Base-by-base conservation (phyloP, 2,113 vertebrate species). In the Saimiri boliviensis region DNA sequence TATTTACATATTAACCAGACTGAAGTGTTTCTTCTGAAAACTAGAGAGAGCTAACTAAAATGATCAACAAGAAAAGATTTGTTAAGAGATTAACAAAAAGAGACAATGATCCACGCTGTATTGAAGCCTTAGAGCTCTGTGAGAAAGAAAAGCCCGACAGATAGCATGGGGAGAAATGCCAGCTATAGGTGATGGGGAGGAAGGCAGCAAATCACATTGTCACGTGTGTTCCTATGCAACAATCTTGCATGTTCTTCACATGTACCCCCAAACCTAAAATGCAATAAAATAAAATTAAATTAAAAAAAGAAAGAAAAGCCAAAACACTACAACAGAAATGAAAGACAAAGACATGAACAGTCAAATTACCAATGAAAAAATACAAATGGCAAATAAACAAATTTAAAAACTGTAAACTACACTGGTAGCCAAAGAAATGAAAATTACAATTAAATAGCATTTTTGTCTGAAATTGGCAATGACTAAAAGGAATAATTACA, bases 401-500 rank as follows among this genome's bases (percentile, higher is more conserved):
- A 37, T 58, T 79, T 45, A 35, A 85, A 81, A 56, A 27, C 25
- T 94, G 86, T 74, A 13, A 94, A 52, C 27, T 42, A 35, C 8
- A 32, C 66, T 83, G 8, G 47, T 79, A 81, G 32, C 71, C 63
- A 86, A 95, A 92, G 35, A 96, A 87, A 82, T 63, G 58, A 93
- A 94, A 86, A 92, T 76, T 32, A 19, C 14, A 56, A 40, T 84
- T 60, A 89, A 83, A 93, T 47, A 58, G 49, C 80, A 4, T 16
- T 91, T 94, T 90, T 71, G 42, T n/a, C 68, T 93, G 79, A 86
- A 52, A 93, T 19, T 76, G 37, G 21, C 40, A 91, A 4, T 74
- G 47, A 42, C 45, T 68, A 12, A 80, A 83, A 93, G 30, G 68
- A 84, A 70, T 93, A 56, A 35, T 49, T 66, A 82, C 3, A 11